A percentile compares a stretch with the other conserved stretches of the same genome.
These are phyloP conservation scores for Mionectes macconnelli DNA, from an alignment of 2,113 vertebrate species.

Conservation along the genomic window DNA sequence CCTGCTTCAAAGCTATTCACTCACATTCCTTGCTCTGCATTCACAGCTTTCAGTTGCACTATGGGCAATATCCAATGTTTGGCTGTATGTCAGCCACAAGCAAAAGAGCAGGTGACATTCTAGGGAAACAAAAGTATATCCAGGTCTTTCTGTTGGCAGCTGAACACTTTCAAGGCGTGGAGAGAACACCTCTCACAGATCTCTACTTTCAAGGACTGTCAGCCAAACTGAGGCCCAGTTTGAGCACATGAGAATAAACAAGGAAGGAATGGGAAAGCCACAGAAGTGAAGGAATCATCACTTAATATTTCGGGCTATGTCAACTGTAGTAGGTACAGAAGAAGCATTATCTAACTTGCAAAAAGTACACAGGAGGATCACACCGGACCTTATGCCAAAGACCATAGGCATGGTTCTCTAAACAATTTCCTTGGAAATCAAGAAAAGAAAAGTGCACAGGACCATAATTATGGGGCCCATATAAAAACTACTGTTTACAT, in stretches of 20 bases:
- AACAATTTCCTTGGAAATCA: not conserved
- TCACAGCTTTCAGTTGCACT: not conserved
- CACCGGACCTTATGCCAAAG: not conserved
- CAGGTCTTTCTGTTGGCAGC: not conserved
- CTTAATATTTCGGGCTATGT: not conserved
- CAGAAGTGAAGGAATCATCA: not conserved
- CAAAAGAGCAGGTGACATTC: not conserved
- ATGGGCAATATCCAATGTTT: accelerated
- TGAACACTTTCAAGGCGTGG: not conserved
- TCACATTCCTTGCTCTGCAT: not conserved
- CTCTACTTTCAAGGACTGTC: no score
- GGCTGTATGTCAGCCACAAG: not conserved
- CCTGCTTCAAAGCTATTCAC: not conserved
- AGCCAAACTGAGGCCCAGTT: not conserved
- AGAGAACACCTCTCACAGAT: no score
- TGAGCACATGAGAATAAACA: not conserved
- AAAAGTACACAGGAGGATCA: not conserved
- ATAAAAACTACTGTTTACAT: not conserved
- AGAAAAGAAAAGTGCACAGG: not conserved
- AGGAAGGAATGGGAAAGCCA: not conserved
- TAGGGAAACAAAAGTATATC: not conserved
- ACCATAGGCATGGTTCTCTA: no score
- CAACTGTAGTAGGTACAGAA: not conserved
- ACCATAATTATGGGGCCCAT: not conserved
- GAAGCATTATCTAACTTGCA: not conserved